Evolutionary conservation across 2,888 invertebrate genomes (phyloP), one percentile per base, ranked within the genome.

Genomic region (Zygaena filipendulae): DNA sequence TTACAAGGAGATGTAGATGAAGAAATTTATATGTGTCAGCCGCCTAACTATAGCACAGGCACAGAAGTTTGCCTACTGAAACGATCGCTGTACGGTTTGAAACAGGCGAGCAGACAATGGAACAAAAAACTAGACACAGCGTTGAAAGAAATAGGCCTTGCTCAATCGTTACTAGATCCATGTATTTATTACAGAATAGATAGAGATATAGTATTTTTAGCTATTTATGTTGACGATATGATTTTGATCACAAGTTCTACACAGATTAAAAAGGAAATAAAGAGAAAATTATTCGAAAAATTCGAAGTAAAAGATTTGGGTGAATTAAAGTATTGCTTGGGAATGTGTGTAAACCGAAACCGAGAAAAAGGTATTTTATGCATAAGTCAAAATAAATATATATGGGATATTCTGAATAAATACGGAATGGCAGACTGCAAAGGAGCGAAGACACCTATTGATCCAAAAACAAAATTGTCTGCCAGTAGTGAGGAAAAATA

Each of bases 131-230:
- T 47, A 4, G 27, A 42, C 23, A 8, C 12, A 18, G 27, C 11
- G 7, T 20, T 50, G 3, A 4, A 21, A 11, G 32, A 45, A 27
- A 41, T 49, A 18, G 48, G 45, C 7, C 11, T 47, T 16, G 28
- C 3, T 4, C 28, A 29, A 4, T 45, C 43, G 23, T 36, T 36
- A 11, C 2, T 39, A 11, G 47, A 50, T 38, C 43, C 45, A 4
- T 50, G 47, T 21, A 21, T 51, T 13, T 48, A 48, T 20, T 43
- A 38, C 18, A 9, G 23, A 8, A 32, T 32, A 23, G 14, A 43
- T 31, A 22, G 37, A 21, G 30, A 40, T 13, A 45, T 44, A 2
- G 5, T 38, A 4, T 41, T 42, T 27, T 23, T 46, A 9, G 19
- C 43, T 4, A 35, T 46, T 2, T 49, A 40, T 29, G 44, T 49